Evolutionary conservation across 2,113 vertebrate genomes (phyloP).

Genomic region (Elachura formosa): DNA sequence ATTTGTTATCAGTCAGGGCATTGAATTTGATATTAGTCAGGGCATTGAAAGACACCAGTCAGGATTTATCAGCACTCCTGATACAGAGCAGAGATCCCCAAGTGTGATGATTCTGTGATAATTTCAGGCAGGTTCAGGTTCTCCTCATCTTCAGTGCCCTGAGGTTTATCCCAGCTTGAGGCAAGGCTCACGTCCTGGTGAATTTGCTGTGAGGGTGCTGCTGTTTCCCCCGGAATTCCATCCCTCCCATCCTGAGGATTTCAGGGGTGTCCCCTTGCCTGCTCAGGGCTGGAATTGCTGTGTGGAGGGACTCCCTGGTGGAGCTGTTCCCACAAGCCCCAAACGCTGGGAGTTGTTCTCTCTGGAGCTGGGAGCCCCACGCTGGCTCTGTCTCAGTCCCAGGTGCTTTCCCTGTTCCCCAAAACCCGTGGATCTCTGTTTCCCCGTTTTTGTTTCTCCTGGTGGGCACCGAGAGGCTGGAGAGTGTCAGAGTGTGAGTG

Average conservation of each 20-base stretch:
- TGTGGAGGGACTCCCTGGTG: background rate
- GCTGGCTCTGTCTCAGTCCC: rapidly evolving
- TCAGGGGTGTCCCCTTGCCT: background rate
- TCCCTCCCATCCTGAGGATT: background rate
- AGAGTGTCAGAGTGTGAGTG: background rate
- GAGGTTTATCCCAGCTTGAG: background rate
- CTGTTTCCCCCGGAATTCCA: background rate
- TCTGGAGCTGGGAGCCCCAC: no score
- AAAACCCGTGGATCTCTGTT: background rate
- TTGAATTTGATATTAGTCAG: no score
- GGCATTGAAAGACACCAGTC: background rate
- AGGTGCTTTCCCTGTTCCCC: background rate
- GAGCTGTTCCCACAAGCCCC: background rate
- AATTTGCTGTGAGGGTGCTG: background rate
- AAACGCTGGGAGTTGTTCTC: background rate
- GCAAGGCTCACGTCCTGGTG: background rate
- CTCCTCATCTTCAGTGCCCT: background rate
- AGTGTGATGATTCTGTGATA: rapidly evolving
- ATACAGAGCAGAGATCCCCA: background rate
- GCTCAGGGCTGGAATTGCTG: background rate
- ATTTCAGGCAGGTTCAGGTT: background rate
- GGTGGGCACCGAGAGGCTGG: background rate
- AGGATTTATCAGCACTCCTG: background rate
- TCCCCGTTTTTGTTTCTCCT: rapidly evolving
- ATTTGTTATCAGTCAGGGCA: no score